phyloP scores from a whole-genome alignment of 2,797 vertebrate genomes.

The Gadopsis bispinosus region DNA sequence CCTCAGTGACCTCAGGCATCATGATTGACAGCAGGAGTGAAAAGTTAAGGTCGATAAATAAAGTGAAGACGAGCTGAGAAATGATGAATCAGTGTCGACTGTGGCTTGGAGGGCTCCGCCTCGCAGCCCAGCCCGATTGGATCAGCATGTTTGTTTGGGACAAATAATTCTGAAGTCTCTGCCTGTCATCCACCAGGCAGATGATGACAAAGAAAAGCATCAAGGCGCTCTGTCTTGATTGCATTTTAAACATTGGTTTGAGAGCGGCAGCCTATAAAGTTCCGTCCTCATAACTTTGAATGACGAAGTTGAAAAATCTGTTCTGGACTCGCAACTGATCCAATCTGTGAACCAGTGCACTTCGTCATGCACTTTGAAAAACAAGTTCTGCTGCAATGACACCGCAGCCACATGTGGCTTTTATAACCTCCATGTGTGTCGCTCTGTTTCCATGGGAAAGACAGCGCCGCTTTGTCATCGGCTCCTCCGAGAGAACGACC shows the following conservation, averaged over 20 bases:
- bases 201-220: slow-evolving; percentile 38
- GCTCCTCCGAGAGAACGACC: slow-evolving; percentile 11
- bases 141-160: slow-evolving; percentile 65
- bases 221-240: background rate
- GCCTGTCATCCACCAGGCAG: slow-evolving; percentile 32
- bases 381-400: slow-evolving; percentile 41
- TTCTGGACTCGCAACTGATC: slow-evolving; percentile 20
- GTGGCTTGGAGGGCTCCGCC: slow-evolving; percentile 45
- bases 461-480: slow-evolving; percentile 17
- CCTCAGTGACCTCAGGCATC: slow-evolving; percentile 40
- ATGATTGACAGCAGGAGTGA: slow-evolving; percentile 59
- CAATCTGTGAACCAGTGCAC: slow-evolving; percentile 31
- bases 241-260: slow-evolving; percentile 28
- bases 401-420: slow-evolving; percentile 60
- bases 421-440: slow-evolving; percentile 54
- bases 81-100: slow-evolving; percentile 53
- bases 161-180: slow-evolving; percentile 26
- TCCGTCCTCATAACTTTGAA: slow-evolving; percentile 25
- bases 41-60: slow-evolving; percentile 56
- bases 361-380: slow-evolving; percentile 41
- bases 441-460: slow-evolving; percentile 48
- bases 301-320: slow-evolving; percentile 12
- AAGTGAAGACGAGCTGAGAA: slow-evolving; percentile 27
- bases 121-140: slow-evolving; percentile 40
- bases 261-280: slow-evolving; percentile 22